Evolutionary conservation across 2,888 invertebrate genomes (phyloP).

Genomic region (Machimus rusticus): DNA sequence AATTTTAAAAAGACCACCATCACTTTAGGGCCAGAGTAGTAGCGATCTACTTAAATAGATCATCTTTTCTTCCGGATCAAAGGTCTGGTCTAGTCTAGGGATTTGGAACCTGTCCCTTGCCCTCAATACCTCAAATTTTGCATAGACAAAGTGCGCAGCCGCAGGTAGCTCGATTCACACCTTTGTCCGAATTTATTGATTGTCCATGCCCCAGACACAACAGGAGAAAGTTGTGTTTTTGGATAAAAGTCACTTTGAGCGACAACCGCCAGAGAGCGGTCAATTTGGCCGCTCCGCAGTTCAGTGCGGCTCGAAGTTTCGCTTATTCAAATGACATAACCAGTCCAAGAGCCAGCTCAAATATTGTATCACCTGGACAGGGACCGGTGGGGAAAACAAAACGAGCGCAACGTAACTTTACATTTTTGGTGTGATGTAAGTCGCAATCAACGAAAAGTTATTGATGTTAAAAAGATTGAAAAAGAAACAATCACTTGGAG

Average conservation of each 20-base stretch:
- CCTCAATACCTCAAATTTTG: neutral
- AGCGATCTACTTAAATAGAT: neutral
- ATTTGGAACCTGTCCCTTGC: neutral
- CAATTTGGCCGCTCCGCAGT: neutral
- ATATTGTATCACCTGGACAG: neutral
- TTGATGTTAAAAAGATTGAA: neutral
- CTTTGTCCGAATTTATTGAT: neutral
- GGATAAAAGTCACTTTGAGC: neutral
- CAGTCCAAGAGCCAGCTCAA: neutral
- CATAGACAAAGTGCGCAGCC: neutral
- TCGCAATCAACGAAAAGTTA: neutral
- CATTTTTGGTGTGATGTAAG: conserved; percentile 23
- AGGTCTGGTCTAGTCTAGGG: neutral
- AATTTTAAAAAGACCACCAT: neutral
- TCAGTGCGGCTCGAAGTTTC: neutral
- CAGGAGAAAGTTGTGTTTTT: conserved; percentile 20
- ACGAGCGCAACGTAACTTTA: neutral
- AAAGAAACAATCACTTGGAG: neutral
- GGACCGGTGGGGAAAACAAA: neutral
- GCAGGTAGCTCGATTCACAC: neutral
- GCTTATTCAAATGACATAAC: conserved; percentile 38
- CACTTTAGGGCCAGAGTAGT: neutral
- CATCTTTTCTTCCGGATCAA: neutral
- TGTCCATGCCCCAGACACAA: neutral
- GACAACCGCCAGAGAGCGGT: neutral